Base-by-base conservation (phyloP, 2,797 vertebrate species). In the Cynodonichthys magdalenae region DNA sequence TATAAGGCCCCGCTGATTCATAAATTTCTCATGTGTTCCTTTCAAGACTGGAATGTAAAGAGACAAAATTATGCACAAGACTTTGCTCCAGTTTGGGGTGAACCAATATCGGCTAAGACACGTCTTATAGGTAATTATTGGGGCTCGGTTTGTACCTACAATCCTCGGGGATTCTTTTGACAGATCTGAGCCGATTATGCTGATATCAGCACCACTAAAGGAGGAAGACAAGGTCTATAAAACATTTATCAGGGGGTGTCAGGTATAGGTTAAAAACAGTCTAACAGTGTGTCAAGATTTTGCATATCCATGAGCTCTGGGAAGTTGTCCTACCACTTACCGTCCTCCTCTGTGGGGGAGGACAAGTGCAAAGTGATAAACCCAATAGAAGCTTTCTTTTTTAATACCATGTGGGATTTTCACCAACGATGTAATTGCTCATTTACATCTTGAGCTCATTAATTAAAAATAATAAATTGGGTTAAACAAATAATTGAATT, bases 161-260 rank as follows among this genome's bases (percentile, higher is more conserved):
- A 49, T 77, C 54, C 59, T 60, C 63, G 28, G 55, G 75, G 74
- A 66, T 63, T 42, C 18, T 46, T 69, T 59, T 84, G 66, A 69
- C 61, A 76, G 56, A 79, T 76, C 72, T 61, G 69, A 69, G 53
- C 70, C 70, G 75, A 84, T 87, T 81, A 84, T 63, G 63, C 54
- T 59, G 70, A 54, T 79, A 71, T 59, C 79, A 78, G 46, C 47
- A 10, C 54, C 56, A 65, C 50, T 27, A 5, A 14, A 1, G 3
- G 44, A 18, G 15, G 44, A 55, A 18, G 55, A 69, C 42, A 20
- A 48, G 5, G 52, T 28, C 42, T 36, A 19, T 53, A 44, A 71
- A 0, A 64, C 14, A 17, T 41, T 41, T 61, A 76, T 71, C 59
- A 24, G 54, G 14, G 15, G 49, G 27, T 44, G 29, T 55, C 34